phyloP scores from a whole-genome alignment of 2,797 vertebrate genomes.

The Spea hammondii region DNA sequence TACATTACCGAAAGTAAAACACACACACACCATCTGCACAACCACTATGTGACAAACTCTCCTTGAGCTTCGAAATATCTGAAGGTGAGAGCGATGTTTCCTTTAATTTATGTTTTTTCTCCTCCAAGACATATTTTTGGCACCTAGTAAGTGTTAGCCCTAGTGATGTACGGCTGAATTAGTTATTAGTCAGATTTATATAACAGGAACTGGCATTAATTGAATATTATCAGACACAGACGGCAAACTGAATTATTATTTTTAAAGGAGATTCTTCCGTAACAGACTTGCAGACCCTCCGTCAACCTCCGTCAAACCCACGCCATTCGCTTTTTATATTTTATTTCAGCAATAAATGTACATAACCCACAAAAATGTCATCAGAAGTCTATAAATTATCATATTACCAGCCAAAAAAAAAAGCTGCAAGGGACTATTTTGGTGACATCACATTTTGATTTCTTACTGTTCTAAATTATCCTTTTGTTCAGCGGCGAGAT shows the following conservation, averaged over 20 bases:
- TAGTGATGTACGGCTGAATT: conserved; percentile 78
- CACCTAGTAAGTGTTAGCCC: conserved; percentile 57
- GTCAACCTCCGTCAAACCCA: conserved; percentile 74
- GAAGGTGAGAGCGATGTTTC: conserved; percentile 54
- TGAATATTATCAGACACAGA: conserved; percentile 78
- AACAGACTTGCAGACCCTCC: conserved; percentile 74
- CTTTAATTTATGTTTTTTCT: conserved; percentile 1
- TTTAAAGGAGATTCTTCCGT: conserved; percentile 74
- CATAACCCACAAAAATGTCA: conserved; percentile 70
- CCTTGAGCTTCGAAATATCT: not conserved
- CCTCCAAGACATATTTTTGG: conserved; percentile 23
- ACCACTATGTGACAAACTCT: no score
- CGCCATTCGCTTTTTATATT: conserved; percentile 73
- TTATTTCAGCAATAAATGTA: conserved; percentile 77
- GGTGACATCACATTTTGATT: conserved; percentile 80
- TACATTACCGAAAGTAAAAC: no score
- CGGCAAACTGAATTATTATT: conserved; percentile 80
- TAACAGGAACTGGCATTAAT: conserved; percentile 79
- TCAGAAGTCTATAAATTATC: conserved; percentile 80
- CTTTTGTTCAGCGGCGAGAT: conserved; percentile 76
- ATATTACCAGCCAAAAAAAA: conserved; percentile 72
- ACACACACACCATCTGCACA: not conserved
- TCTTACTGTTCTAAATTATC: conserved; percentile 80
- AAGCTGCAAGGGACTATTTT: conserved; percentile 77
- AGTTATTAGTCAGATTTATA: conserved; percentile 80